Evolutionary conservation across 1,140 invertebrate species (phyloP), one percentile per base, ranked within the genome.

Genomic region (Ooceraea biroi): DNA sequence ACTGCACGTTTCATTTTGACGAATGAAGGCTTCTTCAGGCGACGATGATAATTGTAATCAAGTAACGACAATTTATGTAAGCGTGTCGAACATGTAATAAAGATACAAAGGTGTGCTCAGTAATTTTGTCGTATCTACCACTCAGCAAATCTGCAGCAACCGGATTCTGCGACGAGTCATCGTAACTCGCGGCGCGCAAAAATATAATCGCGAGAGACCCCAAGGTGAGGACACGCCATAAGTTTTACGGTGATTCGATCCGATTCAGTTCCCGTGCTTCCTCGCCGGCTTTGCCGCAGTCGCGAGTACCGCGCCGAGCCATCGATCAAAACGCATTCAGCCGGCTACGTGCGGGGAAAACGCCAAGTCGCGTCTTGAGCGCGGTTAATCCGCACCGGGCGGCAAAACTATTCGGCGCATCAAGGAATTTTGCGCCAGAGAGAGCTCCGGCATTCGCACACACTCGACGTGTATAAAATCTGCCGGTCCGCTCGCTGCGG

Each of bases 391-490:
- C 76, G 50, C 25, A 22, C 5, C 50, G 65, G 63, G 66, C 41
- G 48, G 69, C 71, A 48, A 87, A 82, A 76, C 82, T 72, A 77
- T 85, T 85, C 68, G 63, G 50, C 12, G 55, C 55, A 55, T 77
- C 82, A 55, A 36, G 74, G 85, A 85, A 82, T 88, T 87, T 87
- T 78, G 73, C 73, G 41, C 61, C 83, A 73, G 68, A 63, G 41
- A 73, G 68, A 63, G 41, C 46, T 19, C 50, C 50, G 85, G 50
- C 82, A 65, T 73, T 50, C 52, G 72, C 46, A 72, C 65, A 66
- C 73, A 66, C 68, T 66, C 55, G 82, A 83, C 52, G 72, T 84
- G 66, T 84, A 84, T 71, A 87, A 87, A 88, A 87, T 88, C 87
- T 88, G 86, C 87, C 86, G 83, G 80, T 87, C 87, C 85, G 80